Evolutionary conservation across 2,797 vertebrate genomes (phyloP).

Genomic region (Crocidura indochinensis): DNA sequence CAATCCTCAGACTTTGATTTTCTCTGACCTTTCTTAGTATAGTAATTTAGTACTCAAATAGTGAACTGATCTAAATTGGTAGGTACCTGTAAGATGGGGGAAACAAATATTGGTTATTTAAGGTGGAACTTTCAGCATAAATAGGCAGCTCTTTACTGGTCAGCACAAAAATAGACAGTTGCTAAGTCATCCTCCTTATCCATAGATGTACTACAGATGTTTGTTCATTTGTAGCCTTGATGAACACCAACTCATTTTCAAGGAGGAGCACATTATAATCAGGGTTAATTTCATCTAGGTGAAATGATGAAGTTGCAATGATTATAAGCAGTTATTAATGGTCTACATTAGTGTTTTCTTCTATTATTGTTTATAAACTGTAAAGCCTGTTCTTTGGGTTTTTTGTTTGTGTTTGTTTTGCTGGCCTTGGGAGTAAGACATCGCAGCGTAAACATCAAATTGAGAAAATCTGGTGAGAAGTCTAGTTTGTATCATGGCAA

Average conservation of each 20-base stretch:
- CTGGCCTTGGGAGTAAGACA: not conserved
- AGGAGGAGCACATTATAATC: not conserved
- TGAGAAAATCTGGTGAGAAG: not conserved
- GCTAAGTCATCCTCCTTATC: not conserved
- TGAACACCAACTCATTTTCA: slow-evolving; percentile 29
- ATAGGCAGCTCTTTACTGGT: not conserved
- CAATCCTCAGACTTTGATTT: not conserved
- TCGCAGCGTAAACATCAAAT: not conserved
- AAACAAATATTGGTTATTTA: not conserved
- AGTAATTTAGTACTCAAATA: not conserved
- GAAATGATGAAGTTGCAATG: not conserved
- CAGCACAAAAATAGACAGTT: not conserved
- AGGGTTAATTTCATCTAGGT: not conserved
- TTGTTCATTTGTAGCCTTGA: not conserved
- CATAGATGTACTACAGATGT: not conserved
- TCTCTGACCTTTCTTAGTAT: too few species aligned
- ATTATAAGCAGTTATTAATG: not conserved
- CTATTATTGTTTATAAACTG: not conserved
- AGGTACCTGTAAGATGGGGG: not conserved
- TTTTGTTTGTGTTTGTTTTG: not conserved
- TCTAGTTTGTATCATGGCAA: slow-evolving; percentile 24
- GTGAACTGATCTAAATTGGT: not conserved
- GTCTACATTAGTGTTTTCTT: not conserved
- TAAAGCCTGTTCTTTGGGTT: not conserved
- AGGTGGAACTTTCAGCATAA: not conserved